Evolutionary conservation across 2,797 vertebrate species (phyloP), one percentile per base, ranked within the genome.

Genomic region (Propithecus perrieri): DNA sequence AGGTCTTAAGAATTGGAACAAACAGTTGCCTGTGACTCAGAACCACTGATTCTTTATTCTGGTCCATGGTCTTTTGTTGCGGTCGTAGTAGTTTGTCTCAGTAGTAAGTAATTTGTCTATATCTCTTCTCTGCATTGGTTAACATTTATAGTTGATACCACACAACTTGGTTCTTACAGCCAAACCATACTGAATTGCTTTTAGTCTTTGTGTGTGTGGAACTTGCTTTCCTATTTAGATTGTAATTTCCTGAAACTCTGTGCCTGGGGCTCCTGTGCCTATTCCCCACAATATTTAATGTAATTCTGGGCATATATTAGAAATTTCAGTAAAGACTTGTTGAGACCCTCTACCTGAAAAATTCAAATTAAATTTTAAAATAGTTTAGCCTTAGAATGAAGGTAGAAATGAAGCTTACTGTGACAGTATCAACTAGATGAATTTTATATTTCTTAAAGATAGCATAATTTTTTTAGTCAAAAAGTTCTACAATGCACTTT

Each of bases 361-460:
- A 38, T 83, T 94, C 65, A 94, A 55, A 69, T 86, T 76, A 78
- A 78, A 76, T 92, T 63, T 78, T 75, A 71, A 89, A 89, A n/a
- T 91, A 80, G 26, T 69, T 94, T 14, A 61, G 43, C 43, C 9
- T 88, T 28, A 50, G 28, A 88, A 67, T 83, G 61, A 88, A 91
- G 79, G 33, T 69, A 48, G 79, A n/a, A 75, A 43, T 91, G 30
- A 84, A 92, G 81, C 74, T 85, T 85, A 53, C 48, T 92, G 11
- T 87, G 92, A 89, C 85, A 63, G 10, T 91, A 63, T 86, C 84
- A 76, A 65, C 61, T 78, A 72, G 75, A 89, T 89, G 50, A 41
- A 79, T 71, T 90, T 96, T 89, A 48, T 65, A 22, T 89, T 95
- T 35, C 92, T 95, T 85, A 85, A 90, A 88, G 55, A 33, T 50